Evolutionary conservation across 2,113 vertebrate species (phyloP), one percentile per base, ranked within the genome.

Genomic region (Dicerorhinus sumatrensis): DNA sequence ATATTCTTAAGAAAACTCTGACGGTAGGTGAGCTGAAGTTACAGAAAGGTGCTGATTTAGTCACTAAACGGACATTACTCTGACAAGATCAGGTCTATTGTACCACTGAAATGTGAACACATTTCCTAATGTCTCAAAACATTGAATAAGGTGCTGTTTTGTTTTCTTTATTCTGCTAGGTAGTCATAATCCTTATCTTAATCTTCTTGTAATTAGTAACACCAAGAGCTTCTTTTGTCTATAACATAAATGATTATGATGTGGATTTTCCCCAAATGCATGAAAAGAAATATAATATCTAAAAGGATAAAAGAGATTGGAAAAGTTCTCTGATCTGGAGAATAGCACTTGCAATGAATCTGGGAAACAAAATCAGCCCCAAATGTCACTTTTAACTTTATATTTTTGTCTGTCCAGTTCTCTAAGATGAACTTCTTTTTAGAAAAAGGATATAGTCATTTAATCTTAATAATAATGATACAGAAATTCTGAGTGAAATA

Each of bases 391-490:
- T 92, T 72, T 65, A 92, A 76, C 33, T 42, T 89, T 73, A 54
- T 56, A 36, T 36, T 76, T 96, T 62, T 82, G 51, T 36, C 62
- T 70, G 25, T 75, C 56, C 27, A 79, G 20, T 82, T 89, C 36
- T 96, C 39, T 76, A 85, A 46, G 80, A 76, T 27, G 8, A 84
- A 39, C 33, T 88, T 27, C 5, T 84, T 67, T 93, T 96, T 86
- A 56, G 46, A 73, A 86, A 69, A 75, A 89, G 2, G 25, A 80
- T 18, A 63, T 4, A 82, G 29, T 18, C 25, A 88, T 80, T 92
- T 82, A 83, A 96, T 86, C 54, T 89, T 80, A 82, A 46, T 69
- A 93, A 91, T 11, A 97, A 92, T 51, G 39, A 89, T 46, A 94
- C 36, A 9, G 31, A 70, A 51, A 23, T 77, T 80, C 72, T 82